Conservation (phyloP, 1,140 invertebrate genomes). For the Himalopsyche phryganea region DNA sequence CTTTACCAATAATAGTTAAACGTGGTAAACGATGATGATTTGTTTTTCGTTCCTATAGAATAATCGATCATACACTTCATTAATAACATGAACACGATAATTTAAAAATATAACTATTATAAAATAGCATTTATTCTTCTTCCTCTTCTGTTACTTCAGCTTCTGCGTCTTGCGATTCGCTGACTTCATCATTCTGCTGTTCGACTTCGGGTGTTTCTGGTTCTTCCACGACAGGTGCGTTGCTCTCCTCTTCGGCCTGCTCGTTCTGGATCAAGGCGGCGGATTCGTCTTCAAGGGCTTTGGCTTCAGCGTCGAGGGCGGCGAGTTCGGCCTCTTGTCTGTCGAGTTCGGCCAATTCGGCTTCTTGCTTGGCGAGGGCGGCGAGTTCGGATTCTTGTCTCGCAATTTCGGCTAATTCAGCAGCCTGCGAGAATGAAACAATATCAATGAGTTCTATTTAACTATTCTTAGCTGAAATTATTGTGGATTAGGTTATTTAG, state of each 20-base stretch:
- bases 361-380: conserved; percentile 50
- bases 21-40: too few species aligned
- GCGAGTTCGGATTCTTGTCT: conserved; percentile 58
- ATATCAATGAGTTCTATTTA: too few species aligned
- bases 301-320: conserved; percentile 47
- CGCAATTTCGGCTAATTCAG: conserved; percentile 59
- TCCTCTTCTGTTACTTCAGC: conserved; percentile 52
- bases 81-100: too few species aligned
- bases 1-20: too few species aligned
- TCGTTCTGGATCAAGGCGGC: neutral
- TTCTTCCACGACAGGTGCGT: conserved; percentile 18
- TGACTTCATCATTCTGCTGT: conserved; percentile 38
- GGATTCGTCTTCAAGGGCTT: conserved; percentile 13
- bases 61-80: too few species aligned
- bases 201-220: conserved; percentile 31
- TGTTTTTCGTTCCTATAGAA: too few species aligned
- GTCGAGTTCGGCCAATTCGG: conserved; percentile 57
- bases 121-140: conserved; percentile 20
- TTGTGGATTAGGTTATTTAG: neutral
- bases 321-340: conserved; percentile 56
- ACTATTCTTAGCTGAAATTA: neutral
- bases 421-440: conserved; percentile 51
- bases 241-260: conserved; percentile 6
- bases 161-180: conserved; percentile 47
- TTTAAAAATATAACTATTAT: too few species aligned